Evolutionary conservation across 2,113 vertebrate genomes (phyloP).

Genomic region (Barnardius zonarius): DNA sequence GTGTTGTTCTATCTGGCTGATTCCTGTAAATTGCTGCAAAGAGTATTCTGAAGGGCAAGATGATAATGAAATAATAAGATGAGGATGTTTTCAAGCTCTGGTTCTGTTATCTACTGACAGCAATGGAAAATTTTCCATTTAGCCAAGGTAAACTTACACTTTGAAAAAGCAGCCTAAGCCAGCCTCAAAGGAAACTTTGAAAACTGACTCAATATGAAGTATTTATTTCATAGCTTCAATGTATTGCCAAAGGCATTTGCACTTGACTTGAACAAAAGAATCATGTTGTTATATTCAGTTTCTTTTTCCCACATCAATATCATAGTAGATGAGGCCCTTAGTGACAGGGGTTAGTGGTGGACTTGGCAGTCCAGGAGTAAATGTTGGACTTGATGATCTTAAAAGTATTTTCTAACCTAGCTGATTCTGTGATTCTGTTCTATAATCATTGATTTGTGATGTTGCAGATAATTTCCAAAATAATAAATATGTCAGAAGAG

Average conservation of each 20-base stretch:
- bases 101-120: neutral
- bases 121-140: neutral
- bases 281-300: neutral
- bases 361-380: neutral
- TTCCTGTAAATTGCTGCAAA: neutral
- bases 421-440: neutral
- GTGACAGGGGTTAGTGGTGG: neutral
- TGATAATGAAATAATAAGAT: neutral
- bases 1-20: neutral
- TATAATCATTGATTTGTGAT: neutral
- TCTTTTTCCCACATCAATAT: neutral
- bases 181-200: neutral
- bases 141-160: neutral
- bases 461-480: neutral
- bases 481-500: neutral
- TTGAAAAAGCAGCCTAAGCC: neutral
- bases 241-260: neutral
- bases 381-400: too few relatives aligned
- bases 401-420: neutral
- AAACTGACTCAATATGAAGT: neutral
- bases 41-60: neutral
- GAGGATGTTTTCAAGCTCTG: neutral
- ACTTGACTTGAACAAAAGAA: neutral
- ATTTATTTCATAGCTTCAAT: neutral
- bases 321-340: neutral